Percentiles rank a stretch among this genome's conserved stretches.
phyloP scores from a whole-genome alignment of 2,113 vertebrate genomes.

The Megaceryle torquata region DNA sequence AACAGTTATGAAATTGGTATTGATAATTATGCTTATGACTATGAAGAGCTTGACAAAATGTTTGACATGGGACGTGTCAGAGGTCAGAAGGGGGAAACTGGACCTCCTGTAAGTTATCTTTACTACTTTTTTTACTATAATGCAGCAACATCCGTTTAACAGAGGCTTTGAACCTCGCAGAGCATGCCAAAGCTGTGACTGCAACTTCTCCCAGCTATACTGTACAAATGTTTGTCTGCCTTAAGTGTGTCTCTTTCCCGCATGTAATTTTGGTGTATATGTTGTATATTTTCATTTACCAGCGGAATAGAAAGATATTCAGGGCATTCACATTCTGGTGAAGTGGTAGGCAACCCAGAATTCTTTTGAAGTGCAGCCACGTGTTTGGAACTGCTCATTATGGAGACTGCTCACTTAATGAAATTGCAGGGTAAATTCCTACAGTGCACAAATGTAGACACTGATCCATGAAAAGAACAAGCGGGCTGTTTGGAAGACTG shows the following conservation, averaged over 20 bases:
- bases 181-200: conserved; percentile 1
- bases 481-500: background rate
- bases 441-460: background rate
- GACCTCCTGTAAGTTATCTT: conserved; percentile 86
- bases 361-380: conserved; percentile 16
- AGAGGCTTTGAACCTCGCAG: background rate
- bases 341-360: background rate
- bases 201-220: background rate
- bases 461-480: background rate
- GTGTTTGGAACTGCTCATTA: background rate
- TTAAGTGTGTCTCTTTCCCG: background rate
- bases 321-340: background rate
- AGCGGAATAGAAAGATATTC: background rate
- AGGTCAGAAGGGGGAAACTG: conserved; percentile 92
- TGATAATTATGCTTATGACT: conserved; percentile 84
- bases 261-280: conserved; percentile 29
- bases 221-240: conserved; percentile 45
- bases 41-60: conserved; percentile 84
- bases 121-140: conserved; percentile 37
- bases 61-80: conserved; percentile 82
- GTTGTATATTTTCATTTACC: background rate
- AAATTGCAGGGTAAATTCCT: background rate
- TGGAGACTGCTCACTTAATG: background rate
- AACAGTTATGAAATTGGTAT: conserved; percentile 76
- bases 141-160: background rate